Conservation (phyloP, 35 echinoderm and acorn worm genomes). For the Hemicentrotus pulcherrimus region DNA sequence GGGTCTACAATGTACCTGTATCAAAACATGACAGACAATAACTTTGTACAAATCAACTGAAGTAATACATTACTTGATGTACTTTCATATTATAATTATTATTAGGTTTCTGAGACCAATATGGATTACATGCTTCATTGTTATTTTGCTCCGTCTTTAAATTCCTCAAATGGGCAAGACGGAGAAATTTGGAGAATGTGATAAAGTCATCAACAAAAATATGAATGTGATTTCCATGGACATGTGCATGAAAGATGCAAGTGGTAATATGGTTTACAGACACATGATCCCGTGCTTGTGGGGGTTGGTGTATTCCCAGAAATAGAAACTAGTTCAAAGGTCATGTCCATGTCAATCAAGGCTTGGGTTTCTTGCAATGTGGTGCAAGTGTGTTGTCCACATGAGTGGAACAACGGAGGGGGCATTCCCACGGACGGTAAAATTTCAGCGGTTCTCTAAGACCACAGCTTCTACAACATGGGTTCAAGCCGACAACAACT, state of each 20-base stretch:
- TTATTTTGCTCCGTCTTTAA: background rate
- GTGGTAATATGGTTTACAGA: background rate
- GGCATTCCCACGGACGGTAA: background rate
- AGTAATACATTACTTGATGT: too few species aligned
- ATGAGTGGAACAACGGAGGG: background rate
- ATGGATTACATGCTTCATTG: too few species aligned
- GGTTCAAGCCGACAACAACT: too few species aligned
- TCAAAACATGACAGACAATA: too few species aligned
- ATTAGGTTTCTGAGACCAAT: too few species aligned
- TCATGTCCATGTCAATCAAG: background rate
- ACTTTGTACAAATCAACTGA: too few species aligned
- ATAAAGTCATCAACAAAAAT: background rate
- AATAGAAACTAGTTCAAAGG: background rate
- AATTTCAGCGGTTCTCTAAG: too few species aligned
- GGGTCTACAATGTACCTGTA: too few species aligned
- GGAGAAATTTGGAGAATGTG: background rate
- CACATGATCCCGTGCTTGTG: background rate
- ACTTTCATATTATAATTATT: too few species aligned
- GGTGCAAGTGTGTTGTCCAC: background rate
- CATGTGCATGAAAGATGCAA: background rate
- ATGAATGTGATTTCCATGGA: background rate
- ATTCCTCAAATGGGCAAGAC: background rate
- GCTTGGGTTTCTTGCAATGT: conserved; percentile 8
- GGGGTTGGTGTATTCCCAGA: background rate
- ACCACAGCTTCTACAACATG: too few species aligned